Evolutionary conservation across 1,140 invertebrate genomes (phyloP).

Genomic region (Potamilus streckersoni): DNA sequence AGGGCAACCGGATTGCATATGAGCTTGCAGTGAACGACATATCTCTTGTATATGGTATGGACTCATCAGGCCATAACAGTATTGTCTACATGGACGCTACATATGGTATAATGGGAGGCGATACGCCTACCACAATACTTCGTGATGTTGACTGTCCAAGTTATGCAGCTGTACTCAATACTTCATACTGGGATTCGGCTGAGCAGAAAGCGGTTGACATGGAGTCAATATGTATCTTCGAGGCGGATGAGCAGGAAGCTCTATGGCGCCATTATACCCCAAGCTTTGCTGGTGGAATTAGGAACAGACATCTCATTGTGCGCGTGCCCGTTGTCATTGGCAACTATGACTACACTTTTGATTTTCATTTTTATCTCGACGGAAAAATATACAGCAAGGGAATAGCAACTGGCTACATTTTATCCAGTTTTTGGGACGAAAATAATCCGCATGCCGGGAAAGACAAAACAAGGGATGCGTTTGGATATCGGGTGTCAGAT

Average conservation of each 20-base stretch:
- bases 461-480: conserved; percentile 14
- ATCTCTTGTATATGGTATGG: conserved; percentile 45
- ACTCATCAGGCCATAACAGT: conserved; percentile 27
- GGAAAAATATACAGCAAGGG: conserved; percentile 27
- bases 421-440: conserved; percentile 21
- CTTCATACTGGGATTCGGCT: conserved; percentile 27
- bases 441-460: conserved; percentile 11
- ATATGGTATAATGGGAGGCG: too few species aligned
- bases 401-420: conserved; percentile 34
- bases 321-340: conserved; percentile 42
- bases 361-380: conserved; percentile 52
- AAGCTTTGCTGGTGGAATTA: conserved; percentile 41
- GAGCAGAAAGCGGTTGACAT: conserved; percentile 15
- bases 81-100: too few species aligned
- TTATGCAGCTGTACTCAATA: conserved; percentile 44
- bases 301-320: conserved; percentile 43
- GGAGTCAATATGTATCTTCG: conserved; percentile 59
- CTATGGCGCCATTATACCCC: conserved; percentile 43
- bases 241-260: conserved; percentile 43
- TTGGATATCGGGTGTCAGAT: conserved; percentile 35
- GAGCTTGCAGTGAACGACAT: conserved; percentile 59
- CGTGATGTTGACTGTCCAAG: conserved; percentile 55
- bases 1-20: conserved; percentile 49
- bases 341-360: conserved; percentile 61
- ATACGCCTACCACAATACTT: too few species aligned